Evolutionary conservation across 2,113 vertebrate species (phyloP).

Genomic region (Sciurus niger): DNA sequence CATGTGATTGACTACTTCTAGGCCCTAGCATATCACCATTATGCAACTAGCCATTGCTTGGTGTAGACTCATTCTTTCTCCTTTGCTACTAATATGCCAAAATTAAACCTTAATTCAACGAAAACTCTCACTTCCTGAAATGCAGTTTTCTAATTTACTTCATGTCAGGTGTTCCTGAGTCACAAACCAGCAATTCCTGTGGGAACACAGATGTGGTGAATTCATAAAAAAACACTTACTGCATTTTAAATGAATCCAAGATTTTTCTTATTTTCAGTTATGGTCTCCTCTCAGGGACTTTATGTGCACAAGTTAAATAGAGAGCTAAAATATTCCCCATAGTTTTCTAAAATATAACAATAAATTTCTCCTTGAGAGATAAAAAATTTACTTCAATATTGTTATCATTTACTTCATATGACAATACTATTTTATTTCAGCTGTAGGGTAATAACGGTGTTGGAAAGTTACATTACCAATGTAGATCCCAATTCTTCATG

Average conservation of each 20-base stretch:
- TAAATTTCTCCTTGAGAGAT: background rate
- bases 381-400: background rate
- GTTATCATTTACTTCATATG: background rate
- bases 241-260: slow-evolving; percentile 35
- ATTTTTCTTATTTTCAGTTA: slow-evolving; percentile 27
- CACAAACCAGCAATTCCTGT: slow-evolving; percentile 51
- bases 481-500: background rate
- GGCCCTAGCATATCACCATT: background rate
- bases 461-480: background rate
- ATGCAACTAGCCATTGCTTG: background rate
- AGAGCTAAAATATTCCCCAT: slow-evolving; percentile 16
- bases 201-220: slow-evolving; percentile 29
- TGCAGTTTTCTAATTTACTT: slow-evolving; percentile 47
- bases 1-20: background rate
- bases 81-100: background rate
- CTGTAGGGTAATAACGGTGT: background rate
- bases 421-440: background rate
- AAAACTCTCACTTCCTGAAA: slow-evolving; percentile 23
- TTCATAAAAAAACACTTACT: slow-evolving; percentile 33
- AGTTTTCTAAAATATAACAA: background rate
- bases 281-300: background rate
- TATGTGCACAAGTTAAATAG: slow-evolving; percentile 27
- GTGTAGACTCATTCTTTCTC: background rate
- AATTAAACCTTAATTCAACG: slow-evolving; percentile 27
- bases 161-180: slow-evolving; percentile 40